Evolutionary conservation across 1,140 invertebrate species (phyloP).

Genomic region (Phymorhynchus buccinoides): DNA sequence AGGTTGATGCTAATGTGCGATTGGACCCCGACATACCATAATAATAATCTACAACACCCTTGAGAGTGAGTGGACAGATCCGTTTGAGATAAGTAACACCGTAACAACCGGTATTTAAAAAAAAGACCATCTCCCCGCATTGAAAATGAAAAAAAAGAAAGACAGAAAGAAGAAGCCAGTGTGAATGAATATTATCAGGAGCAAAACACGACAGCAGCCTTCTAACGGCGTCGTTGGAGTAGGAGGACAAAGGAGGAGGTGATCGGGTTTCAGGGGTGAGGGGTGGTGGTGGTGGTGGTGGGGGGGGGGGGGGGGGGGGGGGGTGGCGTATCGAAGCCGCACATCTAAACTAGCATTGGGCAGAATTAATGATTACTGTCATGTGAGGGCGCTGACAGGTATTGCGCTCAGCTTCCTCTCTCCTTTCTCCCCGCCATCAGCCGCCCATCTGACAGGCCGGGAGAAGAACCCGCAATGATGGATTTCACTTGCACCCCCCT

Average conservation of each 20-base stretch:
- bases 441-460: slow-evolving; percentile 30
- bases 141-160: too few relatives aligned
- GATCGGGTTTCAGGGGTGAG: neutral
- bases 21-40: too few relatives aligned
- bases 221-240: neutral
- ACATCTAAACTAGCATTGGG: neutral
- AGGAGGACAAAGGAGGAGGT: neutral
- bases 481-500: slow-evolving; percentile 13
- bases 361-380: slow-evolving; percentile 9
- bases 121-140: too few relatives aligned
- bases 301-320: too few relatives aligned
- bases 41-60: too few relatives aligned
- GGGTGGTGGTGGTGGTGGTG: too few relatives aligned
- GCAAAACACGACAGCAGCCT: neutral
- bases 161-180: too few relatives aligned
- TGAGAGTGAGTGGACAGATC: too few relatives aligned
- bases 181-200: too few relatives aligned
- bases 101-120: too few relatives aligned
- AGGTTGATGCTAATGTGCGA: too few relatives aligned
- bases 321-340: neutral
- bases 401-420: slow-evolving; percentile 24
- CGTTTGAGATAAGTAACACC: too few relatives aligned
- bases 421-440: slow-evolving; percentile 21
- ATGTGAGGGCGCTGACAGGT: slow-evolving; percentile 31
- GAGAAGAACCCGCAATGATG: neutral